Evolutionary conservation across 2,888 invertebrate species (phyloP).

Genomic region (Euzetes globulus): DNA sequence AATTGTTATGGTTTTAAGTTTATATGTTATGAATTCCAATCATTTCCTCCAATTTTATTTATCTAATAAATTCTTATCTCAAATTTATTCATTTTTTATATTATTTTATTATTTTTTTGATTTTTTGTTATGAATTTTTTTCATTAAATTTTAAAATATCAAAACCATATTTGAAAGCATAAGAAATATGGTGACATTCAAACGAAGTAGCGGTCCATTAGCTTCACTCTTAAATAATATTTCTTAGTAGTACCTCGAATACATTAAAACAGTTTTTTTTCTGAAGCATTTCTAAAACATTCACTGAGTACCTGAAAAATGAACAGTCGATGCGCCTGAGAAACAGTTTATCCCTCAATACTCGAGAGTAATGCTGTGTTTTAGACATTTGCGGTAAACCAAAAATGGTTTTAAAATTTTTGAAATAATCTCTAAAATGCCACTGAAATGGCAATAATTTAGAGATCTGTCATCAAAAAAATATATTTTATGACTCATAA

Average conservation of each 20-base stretch:
- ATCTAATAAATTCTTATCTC: too few species aligned
- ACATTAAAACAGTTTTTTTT: not conserved
- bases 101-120: slow-evolving; percentile 8
- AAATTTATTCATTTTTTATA: too few species aligned
- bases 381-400: too few species aligned
- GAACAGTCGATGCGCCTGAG: not conserved
- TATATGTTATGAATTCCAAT: too few species aligned
- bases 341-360: slow-evolving; percentile 13
- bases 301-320: not conserved
- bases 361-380: not conserved
- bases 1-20: too few species aligned
- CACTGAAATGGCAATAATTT: too few species aligned
- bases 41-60: too few species aligned
- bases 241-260: not conserved
- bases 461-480: too few species aligned
- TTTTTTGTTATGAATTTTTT: not conserved
- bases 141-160: not conserved
- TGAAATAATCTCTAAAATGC: too few species aligned
- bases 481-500: too few species aligned
- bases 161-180: not conserved
- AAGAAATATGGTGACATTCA: not conserved
- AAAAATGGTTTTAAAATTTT: too few species aligned
- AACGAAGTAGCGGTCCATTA: slow-evolving; percentile 17
- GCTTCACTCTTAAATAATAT: not conserved
- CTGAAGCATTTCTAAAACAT: not conserved